These are phyloP conservation scores for Alectura lathami DNA, from an alignment of 2,113 vertebrate genomes.

Conservation along the genomic window DNA sequence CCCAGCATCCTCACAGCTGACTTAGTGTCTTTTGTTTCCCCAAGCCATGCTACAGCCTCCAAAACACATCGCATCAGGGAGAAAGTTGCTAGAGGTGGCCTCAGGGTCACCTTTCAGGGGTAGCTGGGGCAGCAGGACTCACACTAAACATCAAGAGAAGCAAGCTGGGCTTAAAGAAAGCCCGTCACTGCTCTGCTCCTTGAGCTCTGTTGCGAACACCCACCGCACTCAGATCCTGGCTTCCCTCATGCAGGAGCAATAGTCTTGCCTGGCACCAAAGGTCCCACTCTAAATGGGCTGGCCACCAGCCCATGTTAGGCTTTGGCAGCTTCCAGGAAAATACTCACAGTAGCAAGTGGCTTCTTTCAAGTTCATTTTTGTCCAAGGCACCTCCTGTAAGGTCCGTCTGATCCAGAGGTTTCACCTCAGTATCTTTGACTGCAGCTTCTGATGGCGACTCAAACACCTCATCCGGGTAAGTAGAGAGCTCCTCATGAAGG, in stretches of 20 bases:
- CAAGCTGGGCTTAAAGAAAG: background rate
- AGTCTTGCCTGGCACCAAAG: background rate
- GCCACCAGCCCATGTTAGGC: background rate
- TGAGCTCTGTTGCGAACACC: background rate
- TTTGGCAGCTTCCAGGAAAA: background rate
- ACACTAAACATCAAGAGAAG: background rate
- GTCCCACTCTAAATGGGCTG: background rate
- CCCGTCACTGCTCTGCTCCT: background rate
- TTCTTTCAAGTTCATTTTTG: slow-evolving; percentile 91
- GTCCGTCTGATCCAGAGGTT: slow-evolving; percentile 82
- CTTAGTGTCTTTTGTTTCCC: background rate
- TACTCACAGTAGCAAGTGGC: slow-evolving; percentile 95
- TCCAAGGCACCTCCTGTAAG: slow-evolving; percentile 93
- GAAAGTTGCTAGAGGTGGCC: background rate
- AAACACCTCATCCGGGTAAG: slow-evolving; percentile 92
- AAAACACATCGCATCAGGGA: background rate
- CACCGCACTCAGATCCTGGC: background rate
- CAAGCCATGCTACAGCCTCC: background rate
- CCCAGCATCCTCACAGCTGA: background rate
- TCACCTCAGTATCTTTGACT: slow-evolving; percentile 85
- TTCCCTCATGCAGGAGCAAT: background rate
- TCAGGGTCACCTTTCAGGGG: background rate
- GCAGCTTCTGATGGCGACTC: slow-evolving; percentile 91
- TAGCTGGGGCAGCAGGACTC: background rate
- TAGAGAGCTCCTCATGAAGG: slow-evolving; percentile 93